Conservation (phyloP, 2,888 invertebrate species). For the Drosophila austrosaltans region DNA sequence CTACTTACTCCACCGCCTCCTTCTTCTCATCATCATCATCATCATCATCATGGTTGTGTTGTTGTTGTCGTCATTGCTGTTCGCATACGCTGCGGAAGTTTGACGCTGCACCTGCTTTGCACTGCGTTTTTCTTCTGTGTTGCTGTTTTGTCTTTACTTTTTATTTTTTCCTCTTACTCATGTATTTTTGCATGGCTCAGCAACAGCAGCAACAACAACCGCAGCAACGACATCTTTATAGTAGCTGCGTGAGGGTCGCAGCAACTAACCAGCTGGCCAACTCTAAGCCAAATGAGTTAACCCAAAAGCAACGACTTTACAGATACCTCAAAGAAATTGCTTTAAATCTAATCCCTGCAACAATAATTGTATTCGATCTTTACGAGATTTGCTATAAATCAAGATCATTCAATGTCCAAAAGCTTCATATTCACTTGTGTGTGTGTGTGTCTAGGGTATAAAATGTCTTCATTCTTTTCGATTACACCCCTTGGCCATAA, state of each 20-base stretch:
- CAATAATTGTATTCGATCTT: not conserved
- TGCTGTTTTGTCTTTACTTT: not conserved
- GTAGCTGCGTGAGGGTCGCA: slow-evolving; percentile 64
- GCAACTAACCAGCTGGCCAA: slow-evolving; percentile 40
- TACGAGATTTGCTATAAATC: not conserved
- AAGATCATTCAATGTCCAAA: no score
- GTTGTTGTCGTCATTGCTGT: slow-evolving; percentile 40
- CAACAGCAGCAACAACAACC: slow-evolving; percentile 15
- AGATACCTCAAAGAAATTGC: not conserved
- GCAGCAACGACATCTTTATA: slow-evolving; percentile 69
- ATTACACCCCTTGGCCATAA: not conserved
- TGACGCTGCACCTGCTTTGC: slow-evolving; percentile 68
- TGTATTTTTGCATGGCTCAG: slow-evolving; percentile 22
- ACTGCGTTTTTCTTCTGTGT: slow-evolving; percentile 67
- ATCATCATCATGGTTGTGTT: slow-evolving; percentile 17
- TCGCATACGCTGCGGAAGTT: slow-evolving; percentile 73
- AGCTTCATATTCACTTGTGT: no score
- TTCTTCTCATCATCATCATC: not conserved
- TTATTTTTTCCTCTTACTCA: slow-evolving; percentile 8
- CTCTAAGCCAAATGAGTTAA: slow-evolving; percentile 30
- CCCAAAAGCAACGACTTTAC: slow-evolving; percentile 18
- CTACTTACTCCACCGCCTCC: not conserved
- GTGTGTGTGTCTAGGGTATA: not conserved
- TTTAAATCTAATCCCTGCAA: not conserved
- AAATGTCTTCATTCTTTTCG: not conserved